These are phyloP conservation scores for Cephalopholis sonnerati DNA, from an alignment of 2,113 vertebrate genomes.

Conservation along the genomic window DNA sequence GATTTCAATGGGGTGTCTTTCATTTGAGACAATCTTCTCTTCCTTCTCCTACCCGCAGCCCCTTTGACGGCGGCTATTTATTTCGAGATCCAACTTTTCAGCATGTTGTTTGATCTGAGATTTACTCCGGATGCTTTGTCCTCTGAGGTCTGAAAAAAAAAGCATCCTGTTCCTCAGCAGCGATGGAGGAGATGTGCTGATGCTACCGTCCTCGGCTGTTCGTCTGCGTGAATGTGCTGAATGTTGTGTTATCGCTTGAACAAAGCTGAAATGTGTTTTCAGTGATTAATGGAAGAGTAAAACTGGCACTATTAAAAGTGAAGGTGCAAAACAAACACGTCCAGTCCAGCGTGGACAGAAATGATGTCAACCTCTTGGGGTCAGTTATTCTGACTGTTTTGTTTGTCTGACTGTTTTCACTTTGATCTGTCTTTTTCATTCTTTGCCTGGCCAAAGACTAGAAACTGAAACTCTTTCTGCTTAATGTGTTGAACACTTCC, in stretches of 20 bases:
- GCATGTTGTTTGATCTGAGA: slow-evolving; percentile 76
- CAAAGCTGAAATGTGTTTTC: neutral
- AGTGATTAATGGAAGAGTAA: neutral
- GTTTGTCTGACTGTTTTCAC: slow-evolving; percentile 11
- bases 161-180: slow-evolving; percentile 32
- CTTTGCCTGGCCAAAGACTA: slow-evolving; percentile 21
- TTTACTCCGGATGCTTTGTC: slow-evolving; percentile 72
- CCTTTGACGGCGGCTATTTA: slow-evolving; percentile 76
- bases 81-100: slow-evolving; percentile 77
- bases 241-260: slow-evolving; percentile 1
- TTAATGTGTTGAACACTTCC: neutral
- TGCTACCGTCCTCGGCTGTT: slow-evolving; percentile 8
- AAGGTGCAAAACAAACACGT: neutral
- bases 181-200: slow-evolving; percentile 16
- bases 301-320: neutral
- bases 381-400: neutral
- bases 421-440: slow-evolving; percentile 25
- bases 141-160: slow-evolving; percentile 49
- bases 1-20: slow-evolving; percentile 80
- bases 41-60: slow-evolving; percentile 50
- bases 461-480: slow-evolving; percentile 15
- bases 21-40: slow-evolving; percentile 81
- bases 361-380: neutral
- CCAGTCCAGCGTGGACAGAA: neutral
- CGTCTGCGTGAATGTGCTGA: slow-evolving; percentile 1